Evolutionary conservation across 2,113 vertebrate species (phyloP), one percentile per base, ranked within the genome.

Genomic region (Mohoua ochrocephala): DNA sequence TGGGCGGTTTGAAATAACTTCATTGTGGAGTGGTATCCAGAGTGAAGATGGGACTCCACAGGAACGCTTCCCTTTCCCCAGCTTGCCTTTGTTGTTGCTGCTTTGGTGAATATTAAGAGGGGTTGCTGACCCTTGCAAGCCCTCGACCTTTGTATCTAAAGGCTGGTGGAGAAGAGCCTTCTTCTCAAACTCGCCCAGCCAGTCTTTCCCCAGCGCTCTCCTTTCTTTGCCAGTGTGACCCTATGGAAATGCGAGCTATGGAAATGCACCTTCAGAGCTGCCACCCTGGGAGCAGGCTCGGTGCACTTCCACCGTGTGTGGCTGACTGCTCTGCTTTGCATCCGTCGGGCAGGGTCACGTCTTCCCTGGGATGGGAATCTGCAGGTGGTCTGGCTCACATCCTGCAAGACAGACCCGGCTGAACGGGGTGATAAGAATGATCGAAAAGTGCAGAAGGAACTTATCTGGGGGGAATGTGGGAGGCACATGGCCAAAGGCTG

Each of bases 31-130:
- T 13, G 94, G 96, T 96, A 95, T 94, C 95, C 93, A 81, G 93
- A 96, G 96, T 93, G 92, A 96, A 96, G 95, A 95, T 96, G 96
- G 95, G 94, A 53, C 94, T 96, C 95, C 52, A 20, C 96, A 89
- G 96, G 96, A 97, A 96, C 93, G 95, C 93, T 97, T 97, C 96
- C 95, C 94, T 93, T 96, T 96, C 83, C 93, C 85, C 93, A 93
- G 95, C 95, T 93, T 86, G 92, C 92, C 85, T 97, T 96, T 96
- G 95, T 97, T 93, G 87, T 90, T 60, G 76, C 75, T 94, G 4
- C 93, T 96, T 91, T 92, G 93, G 90, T 96, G 95, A 86, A 96
- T 96, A 95, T 93, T 97, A 94, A 94, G 93, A 97, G 92, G 83
- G 93, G 95, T 97, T 96, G 95, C 95, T 97, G 95, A 95, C 96